A percentile compares a stretch with the other conserved stretches of the same genome.
Conservation (phyloP, 2,888 invertebrate species). For the Biston stratarius region DNA sequence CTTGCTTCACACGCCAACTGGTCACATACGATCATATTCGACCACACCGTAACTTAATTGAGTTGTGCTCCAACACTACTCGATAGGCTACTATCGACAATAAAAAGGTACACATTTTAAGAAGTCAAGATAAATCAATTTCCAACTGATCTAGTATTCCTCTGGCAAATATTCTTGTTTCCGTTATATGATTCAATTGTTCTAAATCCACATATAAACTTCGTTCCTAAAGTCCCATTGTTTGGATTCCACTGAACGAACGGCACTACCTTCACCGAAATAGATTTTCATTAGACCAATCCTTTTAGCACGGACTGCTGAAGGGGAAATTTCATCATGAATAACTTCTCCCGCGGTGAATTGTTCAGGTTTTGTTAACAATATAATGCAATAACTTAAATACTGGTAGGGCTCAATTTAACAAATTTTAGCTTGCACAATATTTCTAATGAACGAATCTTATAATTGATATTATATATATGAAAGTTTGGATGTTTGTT, state of each 20-base stretch:
- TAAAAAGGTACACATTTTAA: background rate
- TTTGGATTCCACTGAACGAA: constrained; percentile 2
- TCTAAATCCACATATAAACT: background rate
- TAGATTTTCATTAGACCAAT: constrained; percentile 31
- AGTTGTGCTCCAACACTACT: too few relatives aligned
- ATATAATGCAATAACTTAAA: constrained; percentile 22
- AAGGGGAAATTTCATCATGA: constrained; percentile 29
- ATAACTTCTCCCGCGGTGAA: constrained; percentile 14
- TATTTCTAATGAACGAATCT: too few relatives aligned
- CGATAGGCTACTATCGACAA: background rate
- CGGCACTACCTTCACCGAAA: constrained; percentile 2
- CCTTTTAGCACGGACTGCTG: constrained; percentile 16
- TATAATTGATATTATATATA: too few relatives aligned
- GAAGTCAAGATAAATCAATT: background rate
- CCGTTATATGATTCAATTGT: constrained; percentile 1
- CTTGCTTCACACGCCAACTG: too few relatives aligned
- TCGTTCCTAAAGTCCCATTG: constrained; percentile 15
- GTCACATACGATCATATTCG: too few relatives aligned
- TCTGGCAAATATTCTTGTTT: background rate
- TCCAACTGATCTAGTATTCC: constrained; percentile 1
- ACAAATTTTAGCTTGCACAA: too few relatives aligned
- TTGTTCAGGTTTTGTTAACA: constrained; percentile 24
- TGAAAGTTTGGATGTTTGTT: too few relatives aligned
- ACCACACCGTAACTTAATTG: too few relatives aligned
- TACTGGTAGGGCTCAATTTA: constrained; percentile 4